Percentiles rank a stretch among this genome's conserved stretches.
phyloP scores from a whole-genome alignment of 2,113 vertebrate genomes.

The Tachycineta bicolor region DNA sequence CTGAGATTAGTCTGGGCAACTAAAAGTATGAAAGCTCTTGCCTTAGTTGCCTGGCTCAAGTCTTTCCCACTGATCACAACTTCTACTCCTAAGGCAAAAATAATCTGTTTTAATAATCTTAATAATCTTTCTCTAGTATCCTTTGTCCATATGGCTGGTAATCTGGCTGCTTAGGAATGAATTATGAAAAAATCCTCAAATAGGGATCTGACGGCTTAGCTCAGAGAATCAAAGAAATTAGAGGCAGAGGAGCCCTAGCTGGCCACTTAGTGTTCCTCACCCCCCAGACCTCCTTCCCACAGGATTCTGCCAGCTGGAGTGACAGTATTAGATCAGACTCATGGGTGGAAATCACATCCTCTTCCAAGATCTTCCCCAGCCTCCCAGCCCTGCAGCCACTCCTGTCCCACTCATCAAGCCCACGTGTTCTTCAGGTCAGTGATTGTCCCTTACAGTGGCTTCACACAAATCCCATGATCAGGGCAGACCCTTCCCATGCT shows the following conservation, averaged over 20 bases:
- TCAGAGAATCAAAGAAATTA: slow-evolving; percentile 41
- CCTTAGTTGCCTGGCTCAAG: not conserved
- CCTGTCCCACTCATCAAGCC: not conserved
- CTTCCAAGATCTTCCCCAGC: not conserved
- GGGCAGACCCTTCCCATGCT: not conserved
- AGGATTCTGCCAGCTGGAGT: not conserved
- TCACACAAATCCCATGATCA: not conserved
- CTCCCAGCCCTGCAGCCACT: not conserved
- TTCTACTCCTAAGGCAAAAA: not conserved
- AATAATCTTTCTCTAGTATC: slow-evolving; percentile 30
- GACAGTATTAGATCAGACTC: not conserved
- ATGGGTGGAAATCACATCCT: not conserved
- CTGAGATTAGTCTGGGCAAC: not conserved
- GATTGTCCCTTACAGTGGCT: not conserved
- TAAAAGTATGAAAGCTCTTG: not conserved
- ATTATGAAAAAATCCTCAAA: slow-evolving; percentile 62
- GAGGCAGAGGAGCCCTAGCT: slow-evolving; percentile 6
- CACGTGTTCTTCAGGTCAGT: not conserved
- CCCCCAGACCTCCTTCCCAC: not conserved
- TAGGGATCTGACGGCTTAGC: slow-evolving; percentile 61
- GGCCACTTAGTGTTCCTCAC: not conserved
- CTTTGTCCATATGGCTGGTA: slow-evolving; percentile 60
- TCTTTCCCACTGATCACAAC: not conserved
- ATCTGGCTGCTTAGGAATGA: slow-evolving; percentile 60
- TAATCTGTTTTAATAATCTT: slow-evolving; percentile 64